Percentiles rank a stretch among this genome's conserved stretches.
Conservation (phyloP, 2,888 invertebrate genomes). For the Diadegma fenestrale region DNA sequence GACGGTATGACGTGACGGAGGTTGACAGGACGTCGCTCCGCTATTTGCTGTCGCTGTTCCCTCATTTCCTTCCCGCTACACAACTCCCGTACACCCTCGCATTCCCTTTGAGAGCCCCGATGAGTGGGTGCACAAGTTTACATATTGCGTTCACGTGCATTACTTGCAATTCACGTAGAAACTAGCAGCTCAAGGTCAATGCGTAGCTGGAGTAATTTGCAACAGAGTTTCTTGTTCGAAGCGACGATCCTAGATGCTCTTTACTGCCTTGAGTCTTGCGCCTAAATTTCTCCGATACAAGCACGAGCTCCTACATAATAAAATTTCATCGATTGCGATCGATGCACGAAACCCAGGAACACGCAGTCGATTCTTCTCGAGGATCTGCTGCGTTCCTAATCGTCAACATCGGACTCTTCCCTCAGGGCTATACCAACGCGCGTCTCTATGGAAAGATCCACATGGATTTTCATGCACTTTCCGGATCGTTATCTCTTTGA, state of each 20-base stretch:
- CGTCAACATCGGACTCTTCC: slow-evolving; percentile 47
- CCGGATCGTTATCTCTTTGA: not conserved
- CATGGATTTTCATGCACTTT: too few species aligned
- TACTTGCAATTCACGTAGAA: not conserved
- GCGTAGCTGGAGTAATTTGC: not conserved
- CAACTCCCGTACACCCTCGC: slow-evolving; percentile 34
- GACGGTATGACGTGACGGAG: slow-evolving; percentile 77
- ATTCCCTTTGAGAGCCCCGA: slow-evolving; percentile 48
- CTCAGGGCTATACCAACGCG: slow-evolving; percentile 18
- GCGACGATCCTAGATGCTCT: not conserved
- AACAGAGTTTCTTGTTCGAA: slow-evolving; percentile 14
- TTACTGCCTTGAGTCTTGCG: slow-evolving; percentile 4
- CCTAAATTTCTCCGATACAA: slow-evolving; percentile 8
- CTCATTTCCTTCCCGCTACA: not conserved
- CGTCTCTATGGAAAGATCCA: not conserved
- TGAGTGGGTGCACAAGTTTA: not conserved
- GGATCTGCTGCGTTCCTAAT: slow-evolving; percentile 69
- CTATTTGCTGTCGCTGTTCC: slow-evolving; percentile 49
- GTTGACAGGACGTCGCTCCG: slow-evolving; percentile 74
- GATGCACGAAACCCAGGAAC: not conserved
- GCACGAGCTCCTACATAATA: slow-evolving; percentile 22
- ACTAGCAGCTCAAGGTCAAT: slow-evolving; percentile 14
- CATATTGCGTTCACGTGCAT: not conserved
- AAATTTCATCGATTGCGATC: slow-evolving; percentile 37
- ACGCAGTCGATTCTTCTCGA: slow-evolving; percentile 37